A percentile compares a stretch with the other conserved stretches of the same genome.
Conservation (phyloP, 2,113 vertebrate genomes). For the Galemys pyrenaicus region DNA sequence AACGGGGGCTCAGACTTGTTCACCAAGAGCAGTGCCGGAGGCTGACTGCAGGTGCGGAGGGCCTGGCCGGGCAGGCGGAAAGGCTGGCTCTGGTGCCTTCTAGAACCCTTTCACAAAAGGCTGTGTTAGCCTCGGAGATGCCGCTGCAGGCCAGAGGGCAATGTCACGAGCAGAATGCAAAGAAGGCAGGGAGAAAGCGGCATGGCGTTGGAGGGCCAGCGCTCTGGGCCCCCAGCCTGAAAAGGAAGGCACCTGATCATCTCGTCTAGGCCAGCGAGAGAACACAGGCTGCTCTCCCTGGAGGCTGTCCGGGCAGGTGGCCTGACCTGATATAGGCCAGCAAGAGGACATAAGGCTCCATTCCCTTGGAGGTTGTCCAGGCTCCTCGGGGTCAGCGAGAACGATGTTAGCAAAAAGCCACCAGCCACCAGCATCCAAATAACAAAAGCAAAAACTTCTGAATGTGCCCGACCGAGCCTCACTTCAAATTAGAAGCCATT, state of each 20-base stretch:
- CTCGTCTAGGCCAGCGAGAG: background rate
- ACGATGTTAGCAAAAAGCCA: background rate
- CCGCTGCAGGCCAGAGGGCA: too few relatives aligned
- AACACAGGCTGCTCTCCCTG: background rate
- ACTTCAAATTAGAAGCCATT: background rate
- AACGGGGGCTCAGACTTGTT: background rate
- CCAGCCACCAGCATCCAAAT: background rate
- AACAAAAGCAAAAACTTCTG: background rate
- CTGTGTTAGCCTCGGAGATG: too few relatives aligned
- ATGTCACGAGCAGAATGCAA: too few relatives aligned
- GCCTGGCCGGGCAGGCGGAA: too few relatives aligned
- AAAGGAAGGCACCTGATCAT: background rate
- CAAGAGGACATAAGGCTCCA: background rate
- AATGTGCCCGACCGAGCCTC: background rate
- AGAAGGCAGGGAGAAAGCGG: too few relatives aligned
- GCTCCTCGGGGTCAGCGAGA: background rate
- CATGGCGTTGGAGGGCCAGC: background rate
- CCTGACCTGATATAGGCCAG: background rate
- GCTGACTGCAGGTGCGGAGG: too few relatives aligned
- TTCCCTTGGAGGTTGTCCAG: background rate
- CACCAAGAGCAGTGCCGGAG: too few relatives aligned
- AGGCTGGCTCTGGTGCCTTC: too few relatives aligned
- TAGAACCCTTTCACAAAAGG: too few relatives aligned
- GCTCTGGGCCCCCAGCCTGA: background rate
- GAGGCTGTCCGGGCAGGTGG: background rate